Evolutionary conservation across 2,797 vertebrate genomes (phyloP).

Genomic region (Craterocephalus amniculus): DNA sequence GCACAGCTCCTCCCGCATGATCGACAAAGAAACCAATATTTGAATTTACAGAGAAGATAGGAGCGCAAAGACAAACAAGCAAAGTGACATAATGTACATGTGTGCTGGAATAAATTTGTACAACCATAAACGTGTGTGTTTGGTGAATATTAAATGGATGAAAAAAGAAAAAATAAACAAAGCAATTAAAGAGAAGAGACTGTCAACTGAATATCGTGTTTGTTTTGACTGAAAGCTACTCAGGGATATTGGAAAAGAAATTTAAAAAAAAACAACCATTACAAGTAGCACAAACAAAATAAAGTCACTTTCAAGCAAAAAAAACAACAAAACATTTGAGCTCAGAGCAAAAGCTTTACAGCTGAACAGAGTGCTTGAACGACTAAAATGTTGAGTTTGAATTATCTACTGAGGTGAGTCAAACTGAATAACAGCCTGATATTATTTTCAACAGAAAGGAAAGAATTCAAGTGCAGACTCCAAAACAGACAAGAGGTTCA

Average conservation of each 20-base stretch:
- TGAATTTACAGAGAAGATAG: conserved; percentile 48
- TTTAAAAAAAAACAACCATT: conserved; percentile 24
- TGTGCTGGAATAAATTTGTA: conserved; percentile 58
- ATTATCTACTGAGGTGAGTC: conserved; percentile 41
- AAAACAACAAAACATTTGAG: conserved; percentile 32
- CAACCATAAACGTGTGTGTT: conserved; percentile 55
- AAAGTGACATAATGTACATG: conserved; percentile 60
- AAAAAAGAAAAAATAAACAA: conserved; percentile 11
- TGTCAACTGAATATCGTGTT: conserved; percentile 29
- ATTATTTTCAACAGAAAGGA: conserved; percentile 29
- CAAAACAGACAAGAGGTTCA: conserved; percentile 45
- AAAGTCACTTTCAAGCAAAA: conserved; percentile 38
- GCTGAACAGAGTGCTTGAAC: conserved; percentile 29
- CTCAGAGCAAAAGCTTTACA: conserved; percentile 38
- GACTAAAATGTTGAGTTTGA: conserved; percentile 50
- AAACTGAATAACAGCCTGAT: conserved; percentile 36
- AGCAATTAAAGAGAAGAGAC: conserved; percentile 39
- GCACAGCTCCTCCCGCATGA: conserved; percentile 37
- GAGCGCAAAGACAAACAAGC: conserved; percentile 36
- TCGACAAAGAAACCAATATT: conserved; percentile 31
- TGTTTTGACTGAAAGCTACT: conserved; percentile 43
- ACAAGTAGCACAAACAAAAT: conserved; percentile 45
- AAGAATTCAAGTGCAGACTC: conserved; percentile 64
- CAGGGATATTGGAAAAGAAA: conserved; percentile 17
- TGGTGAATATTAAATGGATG: conserved; percentile 45